These are phyloP conservation scores for Littorina saxatilis DNA, from an alignment of 1,140 invertebrate genomes.

Conservation along the genomic window DNA sequence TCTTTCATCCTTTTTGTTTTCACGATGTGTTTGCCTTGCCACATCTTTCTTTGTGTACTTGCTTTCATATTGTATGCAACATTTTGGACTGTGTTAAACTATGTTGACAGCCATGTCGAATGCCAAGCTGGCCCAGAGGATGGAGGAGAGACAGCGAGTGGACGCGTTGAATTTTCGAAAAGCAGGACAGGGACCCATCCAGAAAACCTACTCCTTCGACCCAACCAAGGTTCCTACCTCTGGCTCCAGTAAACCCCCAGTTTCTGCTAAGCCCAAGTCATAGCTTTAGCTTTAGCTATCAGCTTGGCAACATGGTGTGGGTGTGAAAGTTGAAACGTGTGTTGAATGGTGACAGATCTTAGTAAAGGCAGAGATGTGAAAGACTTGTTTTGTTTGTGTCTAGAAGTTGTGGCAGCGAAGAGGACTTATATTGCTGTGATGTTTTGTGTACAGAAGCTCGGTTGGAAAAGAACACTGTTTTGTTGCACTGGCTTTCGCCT, in stretches of 20 bases:
- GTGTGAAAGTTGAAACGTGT: too few relatives aligned
- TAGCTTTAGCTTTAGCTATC: background rate
- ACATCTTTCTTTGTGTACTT: background rate
- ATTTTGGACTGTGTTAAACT: too few relatives aligned
- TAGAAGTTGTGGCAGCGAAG: too few relatives aligned
- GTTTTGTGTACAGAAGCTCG: too few relatives aligned
- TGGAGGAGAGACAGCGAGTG: conserved; percentile 85
- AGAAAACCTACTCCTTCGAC: conserved; percentile 91
- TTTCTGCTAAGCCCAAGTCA: conserved; percentile 30
- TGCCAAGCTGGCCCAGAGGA: conserved; percentile 86
- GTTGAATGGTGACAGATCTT: too few relatives aligned
- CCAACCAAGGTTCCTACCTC: conserved; percentile 80
- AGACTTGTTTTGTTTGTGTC: too few relatives aligned
- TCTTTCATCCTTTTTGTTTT: too few relatives aligned
- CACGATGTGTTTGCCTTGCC: background rate
- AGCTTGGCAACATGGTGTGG: too few relatives aligned
- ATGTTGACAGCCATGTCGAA: conserved; percentile 90
- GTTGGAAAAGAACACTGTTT: too few relatives aligned
- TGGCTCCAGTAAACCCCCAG: background rate
- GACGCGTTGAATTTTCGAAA: conserved; percentile 88
- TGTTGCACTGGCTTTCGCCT: too few relatives aligned
- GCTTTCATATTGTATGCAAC: background rate
- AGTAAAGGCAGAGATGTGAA: too few relatives aligned
- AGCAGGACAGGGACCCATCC: conserved; percentile 88
- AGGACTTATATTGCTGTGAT: too few relatives aligned